Percentiles rank a stretch among this genome's conserved stretches.
phyloP scores from a whole-genome alignment of 2,113 vertebrate genomes.

The Lagenorhynchus albirostris region DNA sequence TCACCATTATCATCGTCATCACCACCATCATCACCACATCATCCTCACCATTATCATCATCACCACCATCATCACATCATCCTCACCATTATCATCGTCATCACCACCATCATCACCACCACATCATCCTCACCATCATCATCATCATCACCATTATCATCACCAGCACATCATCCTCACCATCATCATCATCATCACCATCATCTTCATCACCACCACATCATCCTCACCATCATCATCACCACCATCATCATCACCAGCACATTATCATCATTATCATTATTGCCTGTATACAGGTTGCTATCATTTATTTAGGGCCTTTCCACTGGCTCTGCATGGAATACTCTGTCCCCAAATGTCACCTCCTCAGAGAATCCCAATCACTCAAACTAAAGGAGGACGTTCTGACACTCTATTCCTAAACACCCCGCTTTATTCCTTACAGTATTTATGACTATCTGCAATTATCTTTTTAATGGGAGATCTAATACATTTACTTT shows the following conservation, averaged over 20 bases:
- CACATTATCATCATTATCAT: not conserved
- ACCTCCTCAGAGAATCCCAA: not conserved
- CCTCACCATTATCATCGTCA: too few species aligned
- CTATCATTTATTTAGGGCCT: not conserved
- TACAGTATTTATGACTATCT: not conserved
- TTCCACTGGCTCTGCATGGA: not conserved
- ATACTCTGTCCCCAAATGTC: not conserved
- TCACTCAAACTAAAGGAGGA: not conserved
- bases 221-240: too few species aligned
- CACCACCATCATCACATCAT: too few species aligned
- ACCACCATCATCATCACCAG: too few species aligned
- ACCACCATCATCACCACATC: not conserved
- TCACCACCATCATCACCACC: too few species aligned
- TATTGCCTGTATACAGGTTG: too few species aligned
- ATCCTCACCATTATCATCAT: rapidly evolving
- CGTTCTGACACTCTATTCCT: not conserved
- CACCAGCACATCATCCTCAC: too few species aligned
- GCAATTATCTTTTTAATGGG: not conserved
- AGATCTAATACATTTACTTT: not conserved
- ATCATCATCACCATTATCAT: not conserved
- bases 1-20: too few species aligned
- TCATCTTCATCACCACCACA: too few species aligned
- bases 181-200: too few species aligned
- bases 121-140: too few species aligned
- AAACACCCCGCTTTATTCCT: not conserved